These are phyloP conservation scores for Melieria omissa DNA, from an alignment of 2,888 invertebrate species.

Conservation along the genomic window DNA sequence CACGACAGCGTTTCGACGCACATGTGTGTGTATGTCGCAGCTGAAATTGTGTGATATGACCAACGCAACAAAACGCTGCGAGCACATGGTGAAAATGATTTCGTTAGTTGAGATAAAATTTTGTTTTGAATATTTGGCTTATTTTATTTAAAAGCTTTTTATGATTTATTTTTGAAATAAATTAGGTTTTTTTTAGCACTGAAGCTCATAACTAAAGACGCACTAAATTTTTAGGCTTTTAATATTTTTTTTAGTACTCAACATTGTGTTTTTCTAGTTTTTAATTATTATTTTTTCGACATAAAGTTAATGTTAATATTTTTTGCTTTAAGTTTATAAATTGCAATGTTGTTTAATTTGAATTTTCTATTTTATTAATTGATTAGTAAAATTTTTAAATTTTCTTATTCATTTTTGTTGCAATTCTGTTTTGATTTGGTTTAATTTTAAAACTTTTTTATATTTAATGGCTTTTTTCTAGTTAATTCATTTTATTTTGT, in stretches of 20 bases:
- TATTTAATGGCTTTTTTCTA: not conserved
- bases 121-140: no score
- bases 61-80: no score
- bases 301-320: not conserved
- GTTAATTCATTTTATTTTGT: slow-evolving; percentile 4
- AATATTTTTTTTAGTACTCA: not conserved
- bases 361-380: not conserved
- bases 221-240: no score
- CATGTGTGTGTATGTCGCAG: no score
- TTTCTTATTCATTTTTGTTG: not conserved
- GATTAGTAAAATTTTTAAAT: not conserved
- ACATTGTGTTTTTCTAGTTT: not conserved
- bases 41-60: no score
- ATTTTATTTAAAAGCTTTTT: no score
- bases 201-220: no score
- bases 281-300: not conserved
- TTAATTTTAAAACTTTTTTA: not conserved
- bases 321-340: not conserved
- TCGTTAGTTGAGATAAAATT: no score
- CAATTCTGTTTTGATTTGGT: slow-evolving; percentile 2
- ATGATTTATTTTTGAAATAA: no score
- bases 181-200: no score
- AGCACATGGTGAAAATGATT: no score
- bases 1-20: no score
- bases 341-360: not conserved